phyloP scores from a whole-genome alignment of 2,888 invertebrate species.

The Cephus spinipes region DNA sequence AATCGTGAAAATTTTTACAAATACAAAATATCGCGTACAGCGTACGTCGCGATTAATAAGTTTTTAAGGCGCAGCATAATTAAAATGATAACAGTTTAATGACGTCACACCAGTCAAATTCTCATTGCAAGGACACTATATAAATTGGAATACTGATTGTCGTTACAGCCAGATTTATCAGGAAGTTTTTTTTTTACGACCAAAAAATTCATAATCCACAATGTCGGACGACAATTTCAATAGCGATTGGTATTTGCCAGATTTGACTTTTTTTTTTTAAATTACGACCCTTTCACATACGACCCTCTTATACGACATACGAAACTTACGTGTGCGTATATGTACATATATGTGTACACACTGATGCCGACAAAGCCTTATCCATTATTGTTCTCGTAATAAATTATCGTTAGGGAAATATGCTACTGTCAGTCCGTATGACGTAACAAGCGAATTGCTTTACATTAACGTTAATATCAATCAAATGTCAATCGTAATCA shows the following conservation, averaged over 20 bases:
- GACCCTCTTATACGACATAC: neutral
- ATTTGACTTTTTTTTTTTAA: neutral
- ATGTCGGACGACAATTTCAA: neutral
- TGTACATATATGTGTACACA: neutral
- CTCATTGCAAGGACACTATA: no score
- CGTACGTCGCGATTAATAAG: neutral
- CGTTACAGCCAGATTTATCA: no score
- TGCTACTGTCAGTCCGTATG: neutral
- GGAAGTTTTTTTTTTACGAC: neutral
- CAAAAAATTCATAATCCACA: neutral
- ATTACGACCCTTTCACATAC: neutral
- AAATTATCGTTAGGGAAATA: neutral
- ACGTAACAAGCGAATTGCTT: neutral
- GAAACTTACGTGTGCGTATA: neutral
- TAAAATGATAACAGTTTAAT: neutral
- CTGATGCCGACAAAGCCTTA: neutral
- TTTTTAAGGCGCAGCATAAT: neutral
- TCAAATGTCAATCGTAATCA: neutral
- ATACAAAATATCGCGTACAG: neutral
- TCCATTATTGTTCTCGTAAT: neutral
- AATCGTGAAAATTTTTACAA: neutral
- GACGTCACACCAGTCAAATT: no score
- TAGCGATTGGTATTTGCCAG: neutral
- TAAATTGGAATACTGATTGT: no score
- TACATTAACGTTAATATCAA: neutral